phyloP scores from a whole-genome alignment of 2,797 vertebrate species.

The Tokudaia tokunoshimensis region DNA sequence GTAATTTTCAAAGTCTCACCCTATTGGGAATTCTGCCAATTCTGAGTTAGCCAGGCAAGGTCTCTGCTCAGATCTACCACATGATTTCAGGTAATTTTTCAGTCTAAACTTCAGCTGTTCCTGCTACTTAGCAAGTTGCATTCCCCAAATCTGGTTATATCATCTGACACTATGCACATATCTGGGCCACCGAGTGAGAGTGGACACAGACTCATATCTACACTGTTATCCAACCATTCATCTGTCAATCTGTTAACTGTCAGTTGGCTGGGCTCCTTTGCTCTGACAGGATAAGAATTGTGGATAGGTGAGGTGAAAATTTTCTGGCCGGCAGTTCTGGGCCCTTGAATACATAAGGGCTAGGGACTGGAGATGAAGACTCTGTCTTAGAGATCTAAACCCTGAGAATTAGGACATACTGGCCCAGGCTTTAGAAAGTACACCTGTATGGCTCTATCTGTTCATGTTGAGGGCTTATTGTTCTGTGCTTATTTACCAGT shows the following conservation, averaged over 20 bases:
- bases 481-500: background rate
- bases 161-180: constrained; percentile 16
- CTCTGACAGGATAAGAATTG: background rate
- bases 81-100: constrained; percentile 57
- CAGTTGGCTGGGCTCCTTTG: background rate
- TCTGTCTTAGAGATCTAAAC: background rate
- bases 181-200: constrained; percentile 9
- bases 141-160: constrained; percentile 39
- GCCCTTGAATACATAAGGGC: background rate
- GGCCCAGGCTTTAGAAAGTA: background rate
- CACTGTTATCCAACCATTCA: background rate
- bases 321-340: background rate
- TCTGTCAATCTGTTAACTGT: background rate
- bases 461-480: background rate
- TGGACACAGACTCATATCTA: constrained; percentile 32
- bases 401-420: background rate
- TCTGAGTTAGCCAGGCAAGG: constrained; percentile 14
- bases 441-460: background rate
- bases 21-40: constrained; percentile 48
- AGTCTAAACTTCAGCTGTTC: constrained; percentile 16
- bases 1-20: constrained; percentile 37
- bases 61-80: constrained; percentile 15
- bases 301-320: background rate
- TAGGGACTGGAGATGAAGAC: background rate
- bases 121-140: constrained; percentile 26